Base-by-base conservation (phyloP, 2,113 vertebrate genomes). In the crab-eating macaque (Macaca fascicularis) region DNA sequence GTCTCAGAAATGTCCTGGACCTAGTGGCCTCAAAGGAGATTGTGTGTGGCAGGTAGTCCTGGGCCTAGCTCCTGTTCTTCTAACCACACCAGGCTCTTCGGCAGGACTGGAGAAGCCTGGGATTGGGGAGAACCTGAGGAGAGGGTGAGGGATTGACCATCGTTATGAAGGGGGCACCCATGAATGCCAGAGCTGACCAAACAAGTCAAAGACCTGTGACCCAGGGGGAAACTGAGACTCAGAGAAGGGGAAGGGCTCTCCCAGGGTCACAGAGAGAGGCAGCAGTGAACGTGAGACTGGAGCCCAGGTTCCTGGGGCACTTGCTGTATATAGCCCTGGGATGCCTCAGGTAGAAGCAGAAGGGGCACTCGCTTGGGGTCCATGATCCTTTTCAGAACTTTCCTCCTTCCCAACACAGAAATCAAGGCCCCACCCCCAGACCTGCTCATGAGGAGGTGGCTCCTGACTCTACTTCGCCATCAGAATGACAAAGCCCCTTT, bases 1-100 rank as follows among this genome's bases (percentile, higher is more conserved):
- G 97, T 98, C 98, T 98, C 97, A 86, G 78, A 98, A 98, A 96
- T 91, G 98, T 96, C 98, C 98, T 98, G 94, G 90, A 94, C 96
- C 90, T 92, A 96, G 97, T 94, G 97, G 96, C 96, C 96, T n/a
- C 30, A 95, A 98, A 98, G 98, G 97, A 97, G 90, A 97, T 84
- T 89, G 9, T 48, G 92, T 97, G 94, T 96, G 96, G 86, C 86
- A 97, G 98, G 95, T 92, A 97, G 92, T 96, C 9, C 55, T 52
- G 38, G 45, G 30, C 95, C 94, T 97, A 94, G 83, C 95, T 91
- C 84, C 97, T 93, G 25, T 94, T 96, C 92, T 97, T 97, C 74
- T 93, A 97, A 97, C 83, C 1, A 7, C 40, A 93, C 61, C 14
- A 3, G 94, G 88, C 85, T 97, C 55, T 43, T 85, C 78, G 93